These are phyloP conservation scores for Loripinus fragilis DNA, from an alignment of 2,888 invertebrate genomes.

Conservation along the genomic window DNA sequence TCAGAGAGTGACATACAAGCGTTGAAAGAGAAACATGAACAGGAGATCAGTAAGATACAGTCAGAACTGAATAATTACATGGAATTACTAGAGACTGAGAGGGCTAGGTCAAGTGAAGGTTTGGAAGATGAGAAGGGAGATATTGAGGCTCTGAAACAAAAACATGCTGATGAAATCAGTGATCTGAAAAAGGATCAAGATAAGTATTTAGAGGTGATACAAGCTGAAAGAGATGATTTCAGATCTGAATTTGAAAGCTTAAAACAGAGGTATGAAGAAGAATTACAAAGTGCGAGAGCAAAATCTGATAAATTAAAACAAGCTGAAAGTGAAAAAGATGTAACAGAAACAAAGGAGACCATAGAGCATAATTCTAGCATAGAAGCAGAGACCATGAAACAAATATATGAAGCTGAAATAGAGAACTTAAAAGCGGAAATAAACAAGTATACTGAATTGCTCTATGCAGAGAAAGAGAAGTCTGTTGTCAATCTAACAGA, in stretches of 20 bases:
- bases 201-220: background rate
- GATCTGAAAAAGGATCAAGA: background rate
- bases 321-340: background rate
- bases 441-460: background rate
- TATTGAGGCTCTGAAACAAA: slow-evolving; percentile 15
- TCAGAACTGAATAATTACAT: background rate
- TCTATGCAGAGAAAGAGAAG: background rate
- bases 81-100: slow-evolving; percentile 7
- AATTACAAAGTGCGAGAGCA: background rate
- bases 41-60: background rate
- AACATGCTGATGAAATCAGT: background rate
- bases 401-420: slow-evolving; percentile 29
- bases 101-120: background rate
- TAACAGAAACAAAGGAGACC: background rate
- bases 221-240: background rate
- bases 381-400: slow-evolving; percentile 18
- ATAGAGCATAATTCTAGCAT: background rate
- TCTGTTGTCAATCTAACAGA: background rate
- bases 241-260: background rate
- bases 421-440: slow-evolving; percentile 30
- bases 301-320: slow-evolving; percentile 7
- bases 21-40: background rate
- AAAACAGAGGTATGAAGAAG: slow-evolving; percentile 6
- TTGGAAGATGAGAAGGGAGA: background rate
- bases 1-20: background rate